A percentile compares a stretch with the other conserved stretches of the same genome.
Conservation (phyloP, 2,113 vertebrate species). For the Cairina moschata region DNA sequence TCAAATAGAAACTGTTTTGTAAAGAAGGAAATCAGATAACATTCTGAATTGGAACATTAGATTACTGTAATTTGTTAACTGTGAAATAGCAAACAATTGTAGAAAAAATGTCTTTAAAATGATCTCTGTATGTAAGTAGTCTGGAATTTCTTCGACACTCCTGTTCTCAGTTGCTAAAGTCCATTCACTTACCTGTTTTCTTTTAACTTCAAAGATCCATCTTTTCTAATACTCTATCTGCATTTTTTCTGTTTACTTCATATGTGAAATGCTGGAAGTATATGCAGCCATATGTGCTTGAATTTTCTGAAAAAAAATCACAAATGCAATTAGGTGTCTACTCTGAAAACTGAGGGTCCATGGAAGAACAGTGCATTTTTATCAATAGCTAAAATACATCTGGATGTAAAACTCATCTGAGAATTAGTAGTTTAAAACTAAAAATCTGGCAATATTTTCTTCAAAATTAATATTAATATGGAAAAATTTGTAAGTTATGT, state of each 20-base stretch:
- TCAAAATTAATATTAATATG: conserved; percentile 2
- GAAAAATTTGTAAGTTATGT: conserved; percentile 35
- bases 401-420: conserved; percentile 8
- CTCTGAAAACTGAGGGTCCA: conserved; percentile 34
- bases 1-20: not conserved
- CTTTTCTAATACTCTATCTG: not conserved
- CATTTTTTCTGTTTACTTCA: not conserved
- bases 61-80: not conserved
- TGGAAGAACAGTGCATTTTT: conserved; percentile 50
- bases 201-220: not conserved
- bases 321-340: conserved; percentile 20
- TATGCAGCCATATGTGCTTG: not conserved
- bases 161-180: not conserved
- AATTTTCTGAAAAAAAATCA: conserved; percentile 35
- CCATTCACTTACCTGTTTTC: not conserved
- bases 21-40: not conserved
- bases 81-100: not conserved
- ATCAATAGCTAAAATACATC: not conserved
- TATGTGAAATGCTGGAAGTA: conserved; percentile 23
- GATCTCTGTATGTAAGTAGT: not conserved
- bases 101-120: not conserved
- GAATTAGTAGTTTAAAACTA: conserved; percentile 28
- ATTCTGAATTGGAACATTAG: not conserved
- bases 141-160: not conserved
- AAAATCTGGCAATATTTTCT: conserved; percentile 25